These are phyloP conservation scores for Caenorhabditis tropicalis DNA, from an alignment of 1,140 invertebrate genomes.

Conservation along the genomic window DNA sequence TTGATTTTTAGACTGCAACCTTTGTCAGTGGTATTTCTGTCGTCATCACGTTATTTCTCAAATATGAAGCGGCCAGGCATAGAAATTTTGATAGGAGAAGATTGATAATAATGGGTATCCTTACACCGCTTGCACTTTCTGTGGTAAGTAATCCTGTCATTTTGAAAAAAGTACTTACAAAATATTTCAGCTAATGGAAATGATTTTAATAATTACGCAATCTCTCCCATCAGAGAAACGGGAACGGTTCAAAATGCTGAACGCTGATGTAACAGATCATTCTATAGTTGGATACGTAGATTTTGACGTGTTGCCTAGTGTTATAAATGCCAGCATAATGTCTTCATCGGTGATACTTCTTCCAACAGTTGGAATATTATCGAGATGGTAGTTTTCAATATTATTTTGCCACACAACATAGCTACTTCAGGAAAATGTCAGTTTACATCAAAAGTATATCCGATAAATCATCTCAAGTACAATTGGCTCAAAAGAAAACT, in stretches of 20 bases:
- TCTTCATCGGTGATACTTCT: background rate
- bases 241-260: background rate
- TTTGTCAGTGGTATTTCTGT: conserved; percentile 8
- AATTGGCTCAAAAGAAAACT: background rate
- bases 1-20: background rate
- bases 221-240: background rate
- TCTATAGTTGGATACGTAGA: background rate
- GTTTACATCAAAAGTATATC: background rate
- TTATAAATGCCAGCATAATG: background rate
- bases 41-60: background rate
- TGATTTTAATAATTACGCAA: background rate
- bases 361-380: background rate
- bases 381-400: background rate
- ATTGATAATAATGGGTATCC: background rate
- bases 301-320: background rate
- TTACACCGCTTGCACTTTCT: background rate
- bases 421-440: background rate
- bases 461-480: background rate
- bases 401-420: background rate
- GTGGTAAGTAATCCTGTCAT: background rate
- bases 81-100: background rate
- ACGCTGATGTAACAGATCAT: background rate
- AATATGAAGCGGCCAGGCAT: background rate
- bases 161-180: background rate
- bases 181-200: background rate